Evolutionary conservation across 2,888 invertebrate species (phyloP).

Genomic region (Dynastes tityus): DNA sequence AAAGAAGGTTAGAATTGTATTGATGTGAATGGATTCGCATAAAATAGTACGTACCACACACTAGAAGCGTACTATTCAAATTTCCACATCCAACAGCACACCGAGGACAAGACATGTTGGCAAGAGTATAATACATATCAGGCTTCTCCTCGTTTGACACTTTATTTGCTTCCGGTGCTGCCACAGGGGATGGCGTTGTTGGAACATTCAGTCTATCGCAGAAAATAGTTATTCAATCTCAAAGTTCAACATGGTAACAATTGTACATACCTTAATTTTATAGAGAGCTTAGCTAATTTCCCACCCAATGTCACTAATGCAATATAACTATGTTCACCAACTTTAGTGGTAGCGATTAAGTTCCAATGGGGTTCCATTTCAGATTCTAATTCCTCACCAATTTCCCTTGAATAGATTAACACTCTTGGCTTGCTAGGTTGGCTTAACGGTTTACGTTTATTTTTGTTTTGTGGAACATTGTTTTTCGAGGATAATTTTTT

Average conservation of each 20-base stretch:
- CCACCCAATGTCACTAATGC: conserved; percentile 78
- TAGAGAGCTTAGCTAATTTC: conserved; percentile 76
- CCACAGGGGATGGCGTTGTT: conserved; percentile 69
- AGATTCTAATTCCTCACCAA: conserved; percentile 71
- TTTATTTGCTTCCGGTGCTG: conserved; percentile 67
- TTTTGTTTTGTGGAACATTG: conserved; percentile 65
- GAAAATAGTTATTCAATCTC: not conserved
- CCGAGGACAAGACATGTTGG: conserved; percentile 79
- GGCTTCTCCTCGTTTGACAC: conserved; percentile 72
- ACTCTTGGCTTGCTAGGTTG: conserved; percentile 78
- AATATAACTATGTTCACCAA: conserved; percentile 76
- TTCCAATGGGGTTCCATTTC: conserved; percentile 77
- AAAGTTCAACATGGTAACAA: not conserved
- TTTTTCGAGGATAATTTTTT: conserved; percentile 72
- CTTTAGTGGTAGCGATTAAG: conserved; percentile 74
- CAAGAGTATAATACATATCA: conserved; percentile 74
- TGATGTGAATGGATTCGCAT: not conserved
- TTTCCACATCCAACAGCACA: conserved; percentile 85
- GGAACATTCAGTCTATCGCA: conserved; percentile 67
- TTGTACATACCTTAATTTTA: conserved; percentile 71
- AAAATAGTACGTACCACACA: conserved; percentile 77
- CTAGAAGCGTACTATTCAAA: conserved; percentile 80
- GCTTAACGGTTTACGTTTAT: conserved; percentile 71
- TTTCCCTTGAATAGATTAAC: conserved; percentile 75
- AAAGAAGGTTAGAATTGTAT: conserved; percentile 5